Base-by-base conservation (phyloP, 1,140 invertebrate genomes). In the Conus betulinus region DNA sequence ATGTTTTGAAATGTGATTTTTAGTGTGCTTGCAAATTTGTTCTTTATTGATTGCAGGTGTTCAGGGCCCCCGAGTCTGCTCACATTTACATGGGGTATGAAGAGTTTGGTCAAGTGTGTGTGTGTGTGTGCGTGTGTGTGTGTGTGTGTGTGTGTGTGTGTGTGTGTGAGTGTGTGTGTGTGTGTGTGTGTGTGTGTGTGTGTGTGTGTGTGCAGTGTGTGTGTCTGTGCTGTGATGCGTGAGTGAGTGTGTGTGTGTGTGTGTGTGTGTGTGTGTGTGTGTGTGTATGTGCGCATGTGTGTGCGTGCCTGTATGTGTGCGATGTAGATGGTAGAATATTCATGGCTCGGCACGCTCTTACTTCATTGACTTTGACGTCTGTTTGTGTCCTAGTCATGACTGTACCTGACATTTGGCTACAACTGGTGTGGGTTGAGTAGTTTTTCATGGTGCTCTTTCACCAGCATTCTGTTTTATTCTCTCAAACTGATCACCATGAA, bases 31-130 rank as follows among this genome's bases (percentile, higher is more conserved):
- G 39, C 39, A 39, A 0, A 39, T 39, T 39, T 39, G 0, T 39
- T 39, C 39, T 39, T 39, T 39, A 39, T 39, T 39, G 1, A 74
- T 89, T 97, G 95, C 97, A 98, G 98, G 98, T 99, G 94, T 99
- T 98, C 96, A 97, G 98, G 95, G 98, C 99, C 95, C 99, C 99
- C 95, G 99, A 99, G 97, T 98, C 99, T 95, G 99, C 99, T 94
- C 98, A 98, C 93, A 97, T 99, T 94, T 97, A 99, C 93, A 97
- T 99, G 96, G 98, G 98, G 98, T 99, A 97, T 6, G 17, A 71
- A 71, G 67, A 17, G 67, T 71, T 71, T 13, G 67, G 7, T 60
- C 8, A 8, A 11, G 57, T 71, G 67, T 71, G 67, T 71, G 67
- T 71, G 67, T 71, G 67, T 71, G 67, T 71, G 67, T 71, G 67